A percentile compares a stretch with the other conserved stretches of the same genome.
Conservation (phyloP, 2,797 vertebrate genomes). For the Chaenodraco wilsoni region DNA sequence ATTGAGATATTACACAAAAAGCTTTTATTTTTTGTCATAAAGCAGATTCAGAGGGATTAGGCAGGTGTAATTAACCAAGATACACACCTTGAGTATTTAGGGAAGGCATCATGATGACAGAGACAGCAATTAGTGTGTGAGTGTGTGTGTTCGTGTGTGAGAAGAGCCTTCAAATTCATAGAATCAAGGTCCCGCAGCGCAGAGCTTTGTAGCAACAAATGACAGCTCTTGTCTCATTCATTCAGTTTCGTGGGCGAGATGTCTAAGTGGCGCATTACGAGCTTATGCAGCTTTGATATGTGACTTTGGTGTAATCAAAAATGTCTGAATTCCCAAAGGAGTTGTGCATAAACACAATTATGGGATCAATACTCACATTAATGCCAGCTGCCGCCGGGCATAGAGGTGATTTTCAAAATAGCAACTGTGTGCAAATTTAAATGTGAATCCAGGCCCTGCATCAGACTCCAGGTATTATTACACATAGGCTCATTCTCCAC, state of each 20-base stretch:
- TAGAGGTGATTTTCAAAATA: conserved; percentile 49
- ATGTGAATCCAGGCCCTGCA: conserved; percentile 10
- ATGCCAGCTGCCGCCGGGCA: conserved; percentile 46
- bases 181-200: conserved; percentile 54
- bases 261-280: conserved; percentile 48
- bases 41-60: conserved; percentile 48
- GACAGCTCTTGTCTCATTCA: conserved; percentile 69
- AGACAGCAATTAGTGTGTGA: conserved; percentile 58
- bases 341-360: conserved; percentile 64
- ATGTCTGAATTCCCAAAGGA: conserved; percentile 50
- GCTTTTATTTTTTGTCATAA: conserved; percentile 35
- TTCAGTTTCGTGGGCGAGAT: conserved; percentile 61
- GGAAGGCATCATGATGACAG: conserved; percentile 45
- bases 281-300: conserved; percentile 50
- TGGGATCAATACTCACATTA: conserved; percentile 53
- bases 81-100: conserved; percentile 64
- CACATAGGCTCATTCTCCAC: conserved; percentile 2
- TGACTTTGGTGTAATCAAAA: conserved; percentile 62
- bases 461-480: conserved; percentile 14
- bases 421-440: conserved; percentile 33
- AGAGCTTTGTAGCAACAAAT: conserved; percentile 56
- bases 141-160: conserved; percentile 28
- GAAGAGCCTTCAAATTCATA: conserved; percentile 44
- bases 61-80: conserved; percentile 68
- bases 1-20: conserved; percentile 33